Base-by-base conservation (phyloP, 2,797 vertebrate genomes). In the Enteromius argenteus region DNA sequence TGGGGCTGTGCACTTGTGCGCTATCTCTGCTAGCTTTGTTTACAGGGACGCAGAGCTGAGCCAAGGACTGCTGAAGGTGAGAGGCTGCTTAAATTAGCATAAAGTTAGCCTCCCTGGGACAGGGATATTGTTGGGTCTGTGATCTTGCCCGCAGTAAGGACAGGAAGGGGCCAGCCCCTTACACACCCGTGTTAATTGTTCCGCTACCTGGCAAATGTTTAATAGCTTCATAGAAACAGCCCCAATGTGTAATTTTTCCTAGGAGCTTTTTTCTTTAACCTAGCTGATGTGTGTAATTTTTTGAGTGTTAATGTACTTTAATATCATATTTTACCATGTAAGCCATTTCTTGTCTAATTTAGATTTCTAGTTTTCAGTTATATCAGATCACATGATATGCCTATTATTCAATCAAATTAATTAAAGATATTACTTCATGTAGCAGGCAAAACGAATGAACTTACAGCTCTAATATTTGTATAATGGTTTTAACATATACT, bases 51-150 rank as follows among this genome's bases (percentile, higher is more conserved):
- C 93, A 94, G 91, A 95, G 94, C 95, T 93, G 93, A 94, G 92
- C 93, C 96, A 97, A 98, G 96, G 97, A 96, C 97, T 93, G 94
- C 86, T 94, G 95, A 97, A 99, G 97, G 96, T 96, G 96, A 96
- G 82, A 69, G 83, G 89, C 89, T 90, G 94, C 93, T 95, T 95
- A 94, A 97, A 98, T 98, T 98, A 97, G 94, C 95, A 96, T 96
- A 97, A 96, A 95, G 94, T 91, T 90, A 87, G 94, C 92, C 96
- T 96, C 94, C 92, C 88, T 89, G 94, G 93, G 92, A 92, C 90
- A 88, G 23, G 37, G 88, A 88, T 87, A 83, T 94, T 93, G 92
- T 94, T 93, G 95, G 94, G 93, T 94, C 94, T 93, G 93, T 87
- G 76, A 92, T 96, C 94, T 97, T 96, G 96, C 96, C 96, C 97